phyloP scores from a whole-genome alignment of 1,140 invertebrate species.

The Listronotus bonariensis region DNA sequence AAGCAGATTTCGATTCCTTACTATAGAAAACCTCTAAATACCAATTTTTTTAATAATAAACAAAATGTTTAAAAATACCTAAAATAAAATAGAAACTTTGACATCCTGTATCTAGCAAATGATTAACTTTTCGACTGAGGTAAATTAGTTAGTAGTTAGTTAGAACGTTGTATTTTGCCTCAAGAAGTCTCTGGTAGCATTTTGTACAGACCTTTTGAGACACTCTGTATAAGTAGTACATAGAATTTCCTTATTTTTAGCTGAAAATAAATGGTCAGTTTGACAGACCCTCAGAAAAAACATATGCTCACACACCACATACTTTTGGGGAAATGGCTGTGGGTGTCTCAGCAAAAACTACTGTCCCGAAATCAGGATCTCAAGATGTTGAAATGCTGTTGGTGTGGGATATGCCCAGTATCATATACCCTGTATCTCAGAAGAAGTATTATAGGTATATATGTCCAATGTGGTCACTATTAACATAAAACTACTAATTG shows the following conservation, averaged over 20 bases:
- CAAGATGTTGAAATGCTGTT: conserved; percentile 75
- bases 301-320: conserved; percentile 32
- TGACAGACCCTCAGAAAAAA: conserved; percentile 47
- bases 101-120: no score
- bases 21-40: no score
- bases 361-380: conserved; percentile 60
- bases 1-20: no score
- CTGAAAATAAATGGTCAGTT: conserved; percentile 65
- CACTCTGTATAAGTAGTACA: no score
- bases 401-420: conserved; percentile 86
- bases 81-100: no score
- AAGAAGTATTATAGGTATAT: conserved; percentile 66
- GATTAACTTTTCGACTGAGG: no score
- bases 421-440: conserved; percentile 73
- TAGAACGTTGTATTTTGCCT: no score
- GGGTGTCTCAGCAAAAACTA: conserved; percentile 58
- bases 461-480: not conserved
- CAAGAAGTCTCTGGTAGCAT: no score
- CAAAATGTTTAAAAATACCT: no score
- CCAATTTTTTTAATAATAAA: no score
- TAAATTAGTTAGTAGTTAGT: no score
- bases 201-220: no score
- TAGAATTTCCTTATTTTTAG: conserved; percentile 8
- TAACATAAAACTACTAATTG: not conserved
- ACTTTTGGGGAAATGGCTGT: conserved; percentile 55